Percentiles rank a stretch among this genome's conserved stretches.
Evolutionary conservation across 1,140 invertebrate genomes (phyloP).

Genomic region (Magallana angulata): DNA sequence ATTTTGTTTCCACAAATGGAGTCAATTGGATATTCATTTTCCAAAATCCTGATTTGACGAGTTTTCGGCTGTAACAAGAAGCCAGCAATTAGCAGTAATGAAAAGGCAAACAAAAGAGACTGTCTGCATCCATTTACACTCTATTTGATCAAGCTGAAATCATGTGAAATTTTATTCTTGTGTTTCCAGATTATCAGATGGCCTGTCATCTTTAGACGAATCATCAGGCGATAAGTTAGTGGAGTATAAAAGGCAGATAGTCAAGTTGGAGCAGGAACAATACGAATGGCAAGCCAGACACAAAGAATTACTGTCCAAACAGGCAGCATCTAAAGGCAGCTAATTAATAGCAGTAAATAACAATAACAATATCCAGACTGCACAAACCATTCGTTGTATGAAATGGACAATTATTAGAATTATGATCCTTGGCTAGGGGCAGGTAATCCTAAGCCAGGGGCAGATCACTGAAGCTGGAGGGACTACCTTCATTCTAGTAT

Average conservation of each 20-base stretch:
- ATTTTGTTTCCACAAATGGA: no score
- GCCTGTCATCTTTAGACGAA: not conserved
- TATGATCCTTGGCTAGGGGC: not conserved
- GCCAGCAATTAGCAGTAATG: no score
- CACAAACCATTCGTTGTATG: no score
- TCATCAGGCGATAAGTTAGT: not conserved
- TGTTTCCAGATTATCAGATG: not conserved
- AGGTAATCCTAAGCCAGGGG: not conserved
- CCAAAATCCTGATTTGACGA: no score
- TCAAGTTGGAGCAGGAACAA: not conserved
- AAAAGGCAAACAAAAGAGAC: not conserved
- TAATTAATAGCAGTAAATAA: not conserved
- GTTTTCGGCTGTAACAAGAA: no score
- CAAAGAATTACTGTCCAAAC: not conserved
- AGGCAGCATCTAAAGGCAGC: not conserved
- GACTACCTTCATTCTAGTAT: no score
- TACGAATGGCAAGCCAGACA: not conserved
- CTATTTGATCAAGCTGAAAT: not conserved
- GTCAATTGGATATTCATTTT: no score
- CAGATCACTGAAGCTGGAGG: no score
- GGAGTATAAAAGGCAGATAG: not conserved
- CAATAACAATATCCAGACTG: no score
- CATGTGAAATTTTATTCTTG: not conserved
- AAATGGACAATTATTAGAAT: not conserved
- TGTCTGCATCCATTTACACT: not conserved